Evolutionary conservation across 2,797 vertebrate genomes (phyloP).

Genomic region (Nannoperca obscura): DNA sequence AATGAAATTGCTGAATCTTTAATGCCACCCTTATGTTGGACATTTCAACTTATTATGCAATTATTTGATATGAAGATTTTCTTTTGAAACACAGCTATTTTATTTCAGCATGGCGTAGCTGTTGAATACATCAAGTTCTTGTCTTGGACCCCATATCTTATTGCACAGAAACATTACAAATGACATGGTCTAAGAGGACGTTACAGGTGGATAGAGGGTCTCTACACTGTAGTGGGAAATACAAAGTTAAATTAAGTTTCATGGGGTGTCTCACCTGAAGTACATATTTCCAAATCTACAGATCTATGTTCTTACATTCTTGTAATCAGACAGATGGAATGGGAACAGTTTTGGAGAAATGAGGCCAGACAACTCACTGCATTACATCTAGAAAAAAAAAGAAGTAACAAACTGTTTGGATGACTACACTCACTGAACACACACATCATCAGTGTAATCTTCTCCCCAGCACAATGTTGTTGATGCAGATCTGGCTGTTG

Average conservation of each 20-base stretch:
- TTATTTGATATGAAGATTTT: slow-evolving; percentile 63
- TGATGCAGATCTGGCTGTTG: slow-evolving; percentile 72
- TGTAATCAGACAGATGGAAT: slow-evolving; percentile 44
- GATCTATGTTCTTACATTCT: slow-evolving; percentile 22
- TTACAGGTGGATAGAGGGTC: slow-evolving; percentile 23
- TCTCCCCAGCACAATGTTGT: slow-evolving; percentile 69
- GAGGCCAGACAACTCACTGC: slow-evolving; percentile 59
- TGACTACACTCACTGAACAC: slow-evolving; percentile 57
- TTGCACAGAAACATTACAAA: slow-evolving; percentile 22
- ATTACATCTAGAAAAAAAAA: slow-evolving; percentile 54
- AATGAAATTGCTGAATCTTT: slow-evolving; percentile 72
- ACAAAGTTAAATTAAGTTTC: slow-evolving; percentile 10
- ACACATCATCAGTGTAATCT: slow-evolving; percentile 67
- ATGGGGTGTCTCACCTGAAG: neutral
- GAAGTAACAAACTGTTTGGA: slow-evolving; percentile 67
- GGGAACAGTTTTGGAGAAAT: slow-evolving; percentile 53
- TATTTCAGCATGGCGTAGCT: slow-evolving; percentile 24
- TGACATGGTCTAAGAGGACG: neutral
- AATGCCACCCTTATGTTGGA: slow-evolving; percentile 58
- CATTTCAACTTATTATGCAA: slow-evolving; percentile 71
- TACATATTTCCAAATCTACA: neutral
- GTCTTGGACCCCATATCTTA: slow-evolving; percentile 17
- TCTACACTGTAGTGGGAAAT: neutral
- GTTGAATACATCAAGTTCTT: slow-evolving; percentile 24
- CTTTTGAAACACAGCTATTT: slow-evolving; percentile 50